Percentiles rank a stretch among this genome's conserved stretches.
Conservation (phyloP, 2,113 vertebrate genomes). For the Lampris megalopsis region DNA sequence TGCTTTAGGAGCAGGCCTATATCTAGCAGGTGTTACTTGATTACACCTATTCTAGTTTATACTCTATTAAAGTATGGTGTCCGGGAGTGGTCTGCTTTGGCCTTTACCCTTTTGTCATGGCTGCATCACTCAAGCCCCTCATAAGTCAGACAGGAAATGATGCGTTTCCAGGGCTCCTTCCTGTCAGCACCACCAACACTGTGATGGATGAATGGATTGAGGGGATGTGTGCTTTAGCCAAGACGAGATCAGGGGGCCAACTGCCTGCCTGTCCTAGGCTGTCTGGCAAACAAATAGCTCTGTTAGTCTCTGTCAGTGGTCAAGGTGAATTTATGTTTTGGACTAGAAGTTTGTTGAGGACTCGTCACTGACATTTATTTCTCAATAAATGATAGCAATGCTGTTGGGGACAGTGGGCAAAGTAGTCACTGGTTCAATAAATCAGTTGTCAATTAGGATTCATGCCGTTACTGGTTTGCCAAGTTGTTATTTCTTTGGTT, state of each 20-base stretch:
- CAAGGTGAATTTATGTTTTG: conserved; percentile 44
- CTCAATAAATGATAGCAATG: background rate
- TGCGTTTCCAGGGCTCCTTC: conserved; percentile 48
- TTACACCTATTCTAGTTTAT: background rate
- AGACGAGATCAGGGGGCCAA: conserved; percentile 21
- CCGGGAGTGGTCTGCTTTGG: background rate
- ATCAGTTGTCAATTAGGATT: background rate
- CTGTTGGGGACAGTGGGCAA: background rate
- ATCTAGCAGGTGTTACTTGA: background rate
- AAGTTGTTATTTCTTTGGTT: background rate
- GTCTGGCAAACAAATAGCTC: conserved; percentile 54
- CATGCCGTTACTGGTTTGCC: background rate
- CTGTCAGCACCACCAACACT: conserved; percentile 53
- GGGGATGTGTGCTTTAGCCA: conserved; percentile 20
- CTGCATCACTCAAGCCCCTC: conserved; percentile 29
- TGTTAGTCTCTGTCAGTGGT: conserved; percentile 33
- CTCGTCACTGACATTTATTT: background rate
- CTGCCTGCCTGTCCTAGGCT: conserved; percentile 23
- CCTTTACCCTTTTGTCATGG: conserved; percentile 18
- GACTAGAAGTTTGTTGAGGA: background rate
- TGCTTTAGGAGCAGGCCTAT: background rate
- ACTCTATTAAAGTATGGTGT: background rate
- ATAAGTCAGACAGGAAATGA: conserved; percentile 61
- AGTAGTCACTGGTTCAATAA: too few species aligned
- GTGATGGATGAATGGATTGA: conserved; percentile 58